These are phyloP conservation scores for Sardinella longiceps DNA, from an alignment of 2,797 vertebrate species.

Conservation along the genomic window DNA sequence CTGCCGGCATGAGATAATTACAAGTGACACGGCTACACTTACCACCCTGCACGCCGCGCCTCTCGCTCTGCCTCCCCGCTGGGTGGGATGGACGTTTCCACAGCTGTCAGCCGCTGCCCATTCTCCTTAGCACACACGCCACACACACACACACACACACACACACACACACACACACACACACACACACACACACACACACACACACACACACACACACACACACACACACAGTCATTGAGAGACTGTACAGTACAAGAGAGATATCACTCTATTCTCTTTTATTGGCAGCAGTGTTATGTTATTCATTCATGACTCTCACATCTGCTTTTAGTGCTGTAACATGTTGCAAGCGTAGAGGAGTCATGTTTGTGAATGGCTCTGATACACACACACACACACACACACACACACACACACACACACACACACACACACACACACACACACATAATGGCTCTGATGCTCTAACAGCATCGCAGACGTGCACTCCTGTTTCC, in stretches of 20 bases:
- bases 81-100: constrained; percentile 32
- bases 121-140: constrained; percentile 36
- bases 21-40: constrained; percentile 53
- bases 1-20: constrained; percentile 47
- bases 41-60: constrained; percentile 31
- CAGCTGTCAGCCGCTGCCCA: constrained; percentile 51
- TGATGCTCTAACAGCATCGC: not conserved
- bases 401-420: no score
- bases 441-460: no score
- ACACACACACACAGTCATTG: not conserved
- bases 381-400: not conserved
- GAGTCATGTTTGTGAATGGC: not conserved
- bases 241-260: no score
- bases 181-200: not conserved
- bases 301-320: not conserved
- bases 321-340: not conserved
- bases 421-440: no score
- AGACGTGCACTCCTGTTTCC: not conserved
- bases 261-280: not conserved
- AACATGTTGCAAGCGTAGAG: not conserved
- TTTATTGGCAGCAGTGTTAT: not conserved
- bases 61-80: constrained; percentile 17
- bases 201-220: not conserved
- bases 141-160: not conserved
- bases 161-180: not conserved